These are phyloP conservation scores for Malaclemys terrapin DNA, from an alignment of 2,113 vertebrate genomes.

Conservation along the genomic window DNA sequence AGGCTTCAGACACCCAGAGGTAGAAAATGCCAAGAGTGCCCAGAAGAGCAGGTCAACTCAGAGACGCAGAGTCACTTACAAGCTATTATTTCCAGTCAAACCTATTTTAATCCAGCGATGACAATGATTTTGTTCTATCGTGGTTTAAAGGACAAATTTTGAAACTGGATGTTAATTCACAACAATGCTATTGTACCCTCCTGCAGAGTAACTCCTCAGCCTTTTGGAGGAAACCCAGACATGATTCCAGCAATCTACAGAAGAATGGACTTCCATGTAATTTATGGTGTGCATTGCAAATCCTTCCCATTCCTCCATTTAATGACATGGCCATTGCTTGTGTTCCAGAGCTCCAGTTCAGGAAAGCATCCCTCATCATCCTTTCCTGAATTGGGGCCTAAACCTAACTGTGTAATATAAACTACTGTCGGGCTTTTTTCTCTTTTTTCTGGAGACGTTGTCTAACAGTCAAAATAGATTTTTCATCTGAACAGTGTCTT, in stretches of 20 bases:
- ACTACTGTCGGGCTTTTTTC: neutral
- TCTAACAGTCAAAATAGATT: neutral
- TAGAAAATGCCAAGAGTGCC: neutral
- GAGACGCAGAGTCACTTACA: neutral
- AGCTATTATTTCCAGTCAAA: neutral
- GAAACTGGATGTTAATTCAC: neutral
- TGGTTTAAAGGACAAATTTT: neutral
- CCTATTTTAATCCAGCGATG: neutral
- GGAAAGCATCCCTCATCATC: neutral
- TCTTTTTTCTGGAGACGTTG: neutral
- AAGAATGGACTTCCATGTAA: neutral
- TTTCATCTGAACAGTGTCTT: neutral
- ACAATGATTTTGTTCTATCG: neutral
- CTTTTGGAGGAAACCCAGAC: neutral
- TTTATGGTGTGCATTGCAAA: neutral
- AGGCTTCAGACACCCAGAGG: neutral
- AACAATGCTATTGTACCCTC: neutral
- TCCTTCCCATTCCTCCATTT: neutral
- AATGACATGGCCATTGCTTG: neutral
- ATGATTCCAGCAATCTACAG: neutral
- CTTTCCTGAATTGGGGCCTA: neutral
- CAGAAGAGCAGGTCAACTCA: neutral
- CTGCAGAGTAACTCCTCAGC: neutral
- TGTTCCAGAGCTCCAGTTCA: neutral
- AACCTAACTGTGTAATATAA: neutral